A percentile compares a stretch with the other conserved stretches of the same genome.
These are phyloP conservation scores for Leptonema lineaticorne DNA, from an alignment of 1,140 invertebrate genomes.

Conservation along the genomic window DNA sequence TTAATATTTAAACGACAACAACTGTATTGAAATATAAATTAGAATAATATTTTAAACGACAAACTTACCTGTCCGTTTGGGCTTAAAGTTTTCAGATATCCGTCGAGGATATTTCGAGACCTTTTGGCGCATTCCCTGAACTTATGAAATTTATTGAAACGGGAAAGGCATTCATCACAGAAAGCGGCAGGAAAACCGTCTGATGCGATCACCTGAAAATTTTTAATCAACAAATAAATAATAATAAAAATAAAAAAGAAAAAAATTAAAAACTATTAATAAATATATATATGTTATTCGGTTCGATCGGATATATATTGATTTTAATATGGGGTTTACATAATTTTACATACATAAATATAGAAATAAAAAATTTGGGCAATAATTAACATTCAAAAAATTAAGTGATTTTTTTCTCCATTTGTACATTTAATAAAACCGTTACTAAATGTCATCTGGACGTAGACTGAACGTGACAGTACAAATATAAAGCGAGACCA, in stretches of 20 bases:
- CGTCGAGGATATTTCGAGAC: not conserved
- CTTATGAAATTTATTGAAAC: not conserved
- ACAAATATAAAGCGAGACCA: too few species aligned
- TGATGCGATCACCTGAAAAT: not conserved
- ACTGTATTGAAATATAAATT: not conserved
- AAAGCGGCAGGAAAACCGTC: conserved; percentile 1
- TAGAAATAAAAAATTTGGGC: too few species aligned
- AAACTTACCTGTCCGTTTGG: not conserved
- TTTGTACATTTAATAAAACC: too few species aligned
- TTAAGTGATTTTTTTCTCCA: too few species aligned
- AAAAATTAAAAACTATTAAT: too few species aligned
- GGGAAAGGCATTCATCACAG: not conserved
- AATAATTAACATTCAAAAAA: too few species aligned
- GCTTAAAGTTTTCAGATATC: not conserved
- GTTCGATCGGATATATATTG: too few species aligned
- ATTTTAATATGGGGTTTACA: too few species aligned
- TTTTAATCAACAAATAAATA: not conserved
- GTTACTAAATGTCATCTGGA: too few species aligned
- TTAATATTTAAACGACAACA: not conserved
- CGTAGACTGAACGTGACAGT: too few species aligned
- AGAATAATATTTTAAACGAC: not conserved
- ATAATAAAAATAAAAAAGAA: not conserved
- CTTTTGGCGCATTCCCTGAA: not conserved
- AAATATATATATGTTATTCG: too few species aligned
- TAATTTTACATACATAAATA: too few species aligned